A percentile compares a stretch with the other conserved stretches of the same genome.
Evolutionary conservation across 2,888 invertebrate genomes (phyloP).

Genomic region (Didymodactylos carnosus): DNA sequence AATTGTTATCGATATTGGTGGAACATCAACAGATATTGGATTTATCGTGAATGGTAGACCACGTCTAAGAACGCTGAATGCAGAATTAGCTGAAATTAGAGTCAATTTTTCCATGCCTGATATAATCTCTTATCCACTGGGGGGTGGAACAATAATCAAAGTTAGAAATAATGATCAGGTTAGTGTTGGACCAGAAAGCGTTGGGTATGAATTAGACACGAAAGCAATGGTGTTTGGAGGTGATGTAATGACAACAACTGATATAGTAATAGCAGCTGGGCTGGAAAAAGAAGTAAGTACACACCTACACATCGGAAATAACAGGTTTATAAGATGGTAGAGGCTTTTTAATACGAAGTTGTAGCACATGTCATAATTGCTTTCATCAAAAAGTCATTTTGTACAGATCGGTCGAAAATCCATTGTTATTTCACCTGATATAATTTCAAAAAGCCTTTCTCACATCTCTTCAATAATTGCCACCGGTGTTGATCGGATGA

Average conservation of each 20-base stretch:
- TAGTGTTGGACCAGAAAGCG: constrained; percentile 25
- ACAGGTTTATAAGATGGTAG: too few relatives aligned
- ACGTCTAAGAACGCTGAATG: constrained; percentile 14
- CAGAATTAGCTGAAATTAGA: constrained; percentile 21
- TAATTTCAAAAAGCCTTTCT: background rate
- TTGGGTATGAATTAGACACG: constrained; percentile 22
- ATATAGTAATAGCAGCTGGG: constrained; percentile 25
- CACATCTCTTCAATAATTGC: background rate
- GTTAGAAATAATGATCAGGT: background rate
- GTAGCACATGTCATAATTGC: constrained; percentile 17
- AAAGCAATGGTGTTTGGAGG: constrained; percentile 23
- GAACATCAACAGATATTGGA: constrained; percentile 28
- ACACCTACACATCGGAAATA: constrained; percentile 18
- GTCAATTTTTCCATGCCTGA: constrained; percentile 30
- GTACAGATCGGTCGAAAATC: background rate
- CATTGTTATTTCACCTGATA: background rate
- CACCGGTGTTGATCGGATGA: background rate
- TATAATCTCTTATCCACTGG: constrained; percentile 26
- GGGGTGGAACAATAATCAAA: constrained; percentile 27
- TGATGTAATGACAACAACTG: constrained; percentile 23
- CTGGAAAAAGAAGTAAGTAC: constrained; percentile 13
- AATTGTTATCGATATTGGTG: constrained; percentile 29
- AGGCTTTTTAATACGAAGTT: constrained; percentile 16
- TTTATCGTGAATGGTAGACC: constrained; percentile 25
- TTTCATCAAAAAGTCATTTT: too few relatives aligned